Percentiles rank a stretch among this genome's conserved stretches.
Conservation (phyloP, 2,888 invertebrate genomes). For the Clusia tigrina region DNA sequence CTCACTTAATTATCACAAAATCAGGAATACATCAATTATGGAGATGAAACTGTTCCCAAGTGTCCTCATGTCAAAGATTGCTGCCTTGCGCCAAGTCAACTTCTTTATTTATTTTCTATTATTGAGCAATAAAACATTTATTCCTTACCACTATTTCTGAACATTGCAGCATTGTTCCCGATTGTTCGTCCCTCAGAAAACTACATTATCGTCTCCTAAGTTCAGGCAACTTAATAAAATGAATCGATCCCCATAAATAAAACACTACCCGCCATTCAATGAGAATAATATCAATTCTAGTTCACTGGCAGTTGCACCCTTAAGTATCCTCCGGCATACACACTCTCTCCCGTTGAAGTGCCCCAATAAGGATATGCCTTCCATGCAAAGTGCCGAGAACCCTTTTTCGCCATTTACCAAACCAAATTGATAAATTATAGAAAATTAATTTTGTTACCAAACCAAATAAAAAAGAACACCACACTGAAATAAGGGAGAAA, state of each 20-base stretch:
- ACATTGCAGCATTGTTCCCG: too few relatives aligned
- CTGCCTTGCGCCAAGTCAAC: too few relatives aligned
- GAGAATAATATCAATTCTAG: neutral
- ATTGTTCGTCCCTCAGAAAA: too few relatives aligned
- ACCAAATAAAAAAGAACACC: neutral
- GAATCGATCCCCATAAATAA: neutral
- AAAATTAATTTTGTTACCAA: constrained; percentile 53
- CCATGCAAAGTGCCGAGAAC: constrained; percentile 42
- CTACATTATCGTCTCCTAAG: too few relatives aligned
- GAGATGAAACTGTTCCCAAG: too few relatives aligned
- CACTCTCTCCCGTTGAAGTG: neutral
- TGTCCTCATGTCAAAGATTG: too few relatives aligned
- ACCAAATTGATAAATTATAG: constrained; percentile 58
- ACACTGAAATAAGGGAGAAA: neutral
- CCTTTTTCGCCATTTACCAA: constrained; percentile 34
- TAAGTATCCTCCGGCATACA: neutral
- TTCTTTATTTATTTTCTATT: too few relatives aligned
- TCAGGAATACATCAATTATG: too few relatives aligned
- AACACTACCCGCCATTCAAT: neutral
- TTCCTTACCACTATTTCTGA: too few relatives aligned
- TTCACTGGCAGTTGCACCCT: neutral
- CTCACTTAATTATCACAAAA: too few relatives aligned
- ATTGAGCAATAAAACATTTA: too few relatives aligned
- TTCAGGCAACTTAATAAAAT: neutral
- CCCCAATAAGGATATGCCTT: constrained; percentile 24